Base-by-base conservation (phyloP, 2,888 invertebrate genomes). In the Poecilobothrus nobilitatus region DNA sequence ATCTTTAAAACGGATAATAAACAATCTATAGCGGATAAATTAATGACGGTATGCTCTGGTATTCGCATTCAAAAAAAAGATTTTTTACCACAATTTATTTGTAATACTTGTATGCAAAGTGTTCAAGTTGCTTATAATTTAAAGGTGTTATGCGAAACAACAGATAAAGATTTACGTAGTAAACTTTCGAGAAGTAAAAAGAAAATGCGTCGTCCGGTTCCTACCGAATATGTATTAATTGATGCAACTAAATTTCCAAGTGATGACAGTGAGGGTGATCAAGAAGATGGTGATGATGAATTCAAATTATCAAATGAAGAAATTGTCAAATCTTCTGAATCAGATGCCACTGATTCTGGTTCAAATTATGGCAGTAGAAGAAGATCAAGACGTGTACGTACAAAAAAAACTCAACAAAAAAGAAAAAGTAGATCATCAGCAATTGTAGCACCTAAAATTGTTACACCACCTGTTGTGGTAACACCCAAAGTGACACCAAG, bases 71-170 rank as follows among this genome's bases (percentile, higher is more conserved):
- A 76, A 15, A 75, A 74, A 37, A 80, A 80, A 71, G 83, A 83
- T 73, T 82, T 78, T 67, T 76, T 83, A 72, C 83, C 83, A 2
- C 80, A 82, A 69, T 80, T 76, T 66, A 80, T 83, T 27, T 83
- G 83, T 72, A 74, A 74, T 27, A 70, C 74, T 18, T 83, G 83
- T 72, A 73, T 78, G 70, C 76, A 76, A 63, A 81, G 80, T 70
- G 76, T 83, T 18, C 78, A 76, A 18, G 77, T 79, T 68, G 83
- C 83, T 63, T 77, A 79, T 70, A 76, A 81, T 68, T 74, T 83
- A 34, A 79, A 81, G 53, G 74, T 72, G 21, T 76, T 80, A 63
- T 79, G 82, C 67, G 81, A 82, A 70, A 75, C 74, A 7, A 82
- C 83, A 0, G 83, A 83, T 67, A 74, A 75, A 8, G 79, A 80